A percentile compares a stretch with the other conserved stretches of the same genome.
Evolutionary conservation across 23 tunicate genomes (phyloP).

Genomic region (Ciona savignyi): DNA sequence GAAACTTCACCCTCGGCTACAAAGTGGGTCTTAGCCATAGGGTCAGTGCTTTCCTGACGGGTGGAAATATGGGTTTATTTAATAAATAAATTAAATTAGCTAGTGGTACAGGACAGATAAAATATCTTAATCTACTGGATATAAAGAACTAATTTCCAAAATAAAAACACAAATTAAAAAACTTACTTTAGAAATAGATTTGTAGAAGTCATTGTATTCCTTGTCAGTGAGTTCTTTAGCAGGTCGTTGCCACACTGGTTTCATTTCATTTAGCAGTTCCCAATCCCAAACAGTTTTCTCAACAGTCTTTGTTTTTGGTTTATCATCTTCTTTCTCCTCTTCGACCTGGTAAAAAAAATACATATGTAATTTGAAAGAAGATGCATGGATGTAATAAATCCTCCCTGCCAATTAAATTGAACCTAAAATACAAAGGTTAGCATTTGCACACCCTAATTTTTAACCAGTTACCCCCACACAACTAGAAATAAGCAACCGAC

Average conservation of each 20-base stretch:
- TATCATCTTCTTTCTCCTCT: slow-evolving; percentile 93
- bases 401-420: too few species aligned
- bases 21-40: slow-evolving; percentile 92
- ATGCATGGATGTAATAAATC: too few species aligned
- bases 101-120: too few species aligned
- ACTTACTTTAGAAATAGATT: slow-evolving; percentile 89
- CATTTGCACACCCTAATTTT: too few species aligned
- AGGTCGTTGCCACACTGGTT: slow-evolving; percentile 98
- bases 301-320: slow-evolving; percentile 91
- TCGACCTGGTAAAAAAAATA: slow-evolving; percentile 57
- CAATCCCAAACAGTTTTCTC: slow-evolving; percentile 98
- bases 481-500: too few species aligned
- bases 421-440: too few species aligned
- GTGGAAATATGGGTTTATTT: too few species aligned
- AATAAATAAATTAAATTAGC: too few species aligned
- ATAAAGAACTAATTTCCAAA: slow-evolving; percentile 1
- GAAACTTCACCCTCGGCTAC: slow-evolving; percentile 99
- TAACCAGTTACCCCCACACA: too few species aligned
- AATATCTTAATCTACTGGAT: too few species aligned
- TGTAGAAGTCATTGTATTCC: slow-evolving; percentile 94
- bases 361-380: too few species aligned
- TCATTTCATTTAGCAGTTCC: slow-evolving; percentile 90
- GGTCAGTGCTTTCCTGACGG: slow-evolving; percentile 88
- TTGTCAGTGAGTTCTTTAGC: slow-evolving; percentile 88
- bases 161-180: neutral